These are phyloP conservation scores for Crocuta crocuta DNA, from an alignment of 2,113 vertebrate species.

Conservation along the genomic window DNA sequence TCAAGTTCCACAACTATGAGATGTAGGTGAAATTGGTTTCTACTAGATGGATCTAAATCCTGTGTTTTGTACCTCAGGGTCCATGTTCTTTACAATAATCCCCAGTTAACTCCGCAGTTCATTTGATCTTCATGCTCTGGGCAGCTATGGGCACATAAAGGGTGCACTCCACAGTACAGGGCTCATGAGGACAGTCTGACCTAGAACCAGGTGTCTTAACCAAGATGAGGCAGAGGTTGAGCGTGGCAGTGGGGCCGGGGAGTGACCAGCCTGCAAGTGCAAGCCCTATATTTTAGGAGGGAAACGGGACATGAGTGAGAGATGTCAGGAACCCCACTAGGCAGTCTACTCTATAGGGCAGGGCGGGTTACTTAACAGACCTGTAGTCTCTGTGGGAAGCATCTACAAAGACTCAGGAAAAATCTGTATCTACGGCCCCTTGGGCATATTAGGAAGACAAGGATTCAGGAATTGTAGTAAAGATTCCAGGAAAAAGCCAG, in stretches of 20 bases:
- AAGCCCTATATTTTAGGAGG: background rate
- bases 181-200: background rate
- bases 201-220: background rate
- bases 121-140: background rate
- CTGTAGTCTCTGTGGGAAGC: background rate
- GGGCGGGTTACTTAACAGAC: background rate
- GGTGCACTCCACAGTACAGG: background rate
- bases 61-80: background rate
- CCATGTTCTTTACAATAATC: background rate
- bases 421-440: background rate
- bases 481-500: background rate
- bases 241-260: background rate
- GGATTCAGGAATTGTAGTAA: background rate
- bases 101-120: background rate
- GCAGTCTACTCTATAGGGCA: background rate
- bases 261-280: background rate
- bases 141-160: background rate
- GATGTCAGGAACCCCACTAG: background rate
- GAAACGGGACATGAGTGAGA: background rate
- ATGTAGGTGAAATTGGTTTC: background rate
- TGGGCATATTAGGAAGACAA: background rate
- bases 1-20: background rate
- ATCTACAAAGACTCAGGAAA: background rate
- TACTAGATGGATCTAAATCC: background rate
- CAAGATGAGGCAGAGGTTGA: background rate